A percentile compares a stretch with the other conserved stretches of the same genome.
phyloP scores from a whole-genome alignment of 2,113 vertebrate species.

The Chauna torquata region DNA sequence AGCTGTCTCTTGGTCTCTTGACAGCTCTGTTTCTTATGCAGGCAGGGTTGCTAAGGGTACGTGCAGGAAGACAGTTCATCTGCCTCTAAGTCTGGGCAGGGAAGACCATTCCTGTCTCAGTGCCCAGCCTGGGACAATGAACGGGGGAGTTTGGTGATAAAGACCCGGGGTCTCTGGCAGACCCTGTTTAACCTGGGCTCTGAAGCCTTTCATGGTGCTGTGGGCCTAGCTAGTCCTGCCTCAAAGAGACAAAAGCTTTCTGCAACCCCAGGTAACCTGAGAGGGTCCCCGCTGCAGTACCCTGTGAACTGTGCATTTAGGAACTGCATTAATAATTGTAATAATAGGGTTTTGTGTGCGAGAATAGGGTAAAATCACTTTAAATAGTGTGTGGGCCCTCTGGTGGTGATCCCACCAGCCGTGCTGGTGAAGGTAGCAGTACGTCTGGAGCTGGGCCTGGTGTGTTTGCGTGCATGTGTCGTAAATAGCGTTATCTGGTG shows the following conservation, averaged over 20 bases:
- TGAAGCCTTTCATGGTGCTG: neutral
- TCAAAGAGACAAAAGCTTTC: neutral
- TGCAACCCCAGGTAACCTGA: neutral
- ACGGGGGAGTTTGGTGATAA: fast-evolving
- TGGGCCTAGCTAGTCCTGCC: neutral
- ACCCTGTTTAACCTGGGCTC: fast-evolving
- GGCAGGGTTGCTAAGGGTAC: neutral
- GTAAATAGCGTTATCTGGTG: neutral
- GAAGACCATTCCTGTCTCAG: fast-evolving
- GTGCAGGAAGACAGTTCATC: neutral
- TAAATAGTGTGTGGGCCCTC: neutral
- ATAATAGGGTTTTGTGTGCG: neutral
- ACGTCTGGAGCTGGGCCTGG: neutral
- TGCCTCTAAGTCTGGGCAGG: neutral
- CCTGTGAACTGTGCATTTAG: neutral
- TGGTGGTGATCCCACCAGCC: neutral
- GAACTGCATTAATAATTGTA: neutral
- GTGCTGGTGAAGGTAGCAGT: neutral
- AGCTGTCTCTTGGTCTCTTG: neutral
- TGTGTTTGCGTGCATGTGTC: fast-evolving
- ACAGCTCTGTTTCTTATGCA: neutral
- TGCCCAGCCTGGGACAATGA: neutral
- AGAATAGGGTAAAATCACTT: neutral
- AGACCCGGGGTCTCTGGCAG: neutral
- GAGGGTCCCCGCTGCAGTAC: fast-evolving